Evolutionary conservation across 2,797 vertebrate genomes (phyloP), one percentile per base, ranked within the genome.

Genomic region (Macropus fuliginosus): DNA sequence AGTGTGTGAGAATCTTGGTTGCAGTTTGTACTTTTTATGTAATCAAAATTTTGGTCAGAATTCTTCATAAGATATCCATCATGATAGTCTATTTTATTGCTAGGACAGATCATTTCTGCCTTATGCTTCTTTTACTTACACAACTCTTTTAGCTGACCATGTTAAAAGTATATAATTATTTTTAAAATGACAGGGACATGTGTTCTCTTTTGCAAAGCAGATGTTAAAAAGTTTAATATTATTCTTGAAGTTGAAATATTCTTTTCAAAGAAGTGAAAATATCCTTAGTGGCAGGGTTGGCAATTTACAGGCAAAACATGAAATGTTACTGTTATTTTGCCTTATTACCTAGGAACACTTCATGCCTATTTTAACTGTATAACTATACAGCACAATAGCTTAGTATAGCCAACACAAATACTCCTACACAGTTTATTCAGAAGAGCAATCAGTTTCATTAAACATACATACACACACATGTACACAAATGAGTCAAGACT

Each of bases 1-100:
- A 94, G 74, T 31, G 27, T 13, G 11, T 91, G 93, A 50, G n/a
- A 87, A 5, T 59, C 54, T 94, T 87, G 31, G 29, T 54, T 3
- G 6, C 92, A 21, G 40, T 18, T 56, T 34, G 93, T 81, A 27
- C 24, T 81, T 14, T 97, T 91, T 91, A 89, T 93, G 5, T 46
- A 92, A 93, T 57, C 55, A 93, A 95, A 56, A 55, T 62, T 13
- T 31, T 54, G 59, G 27, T 91, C 92, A 91, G 95, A 54, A 57
- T 55, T 74, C 40, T 87, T 87, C 74, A 87, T 87, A 87, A 87
- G 11, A 87, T 56, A 93, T 91, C 92, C 31, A 10, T 21, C 34
- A 87, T 56, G 40, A 81, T 46, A 89, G 74, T 59, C 52, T 54
- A 0, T 1, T 52, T 28, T 91, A 56, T 21, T 55, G 81, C 94